Base-by-base conservation (phyloP, 2,797 vertebrate species). In the Alexandromys oeconomus region DNA sequence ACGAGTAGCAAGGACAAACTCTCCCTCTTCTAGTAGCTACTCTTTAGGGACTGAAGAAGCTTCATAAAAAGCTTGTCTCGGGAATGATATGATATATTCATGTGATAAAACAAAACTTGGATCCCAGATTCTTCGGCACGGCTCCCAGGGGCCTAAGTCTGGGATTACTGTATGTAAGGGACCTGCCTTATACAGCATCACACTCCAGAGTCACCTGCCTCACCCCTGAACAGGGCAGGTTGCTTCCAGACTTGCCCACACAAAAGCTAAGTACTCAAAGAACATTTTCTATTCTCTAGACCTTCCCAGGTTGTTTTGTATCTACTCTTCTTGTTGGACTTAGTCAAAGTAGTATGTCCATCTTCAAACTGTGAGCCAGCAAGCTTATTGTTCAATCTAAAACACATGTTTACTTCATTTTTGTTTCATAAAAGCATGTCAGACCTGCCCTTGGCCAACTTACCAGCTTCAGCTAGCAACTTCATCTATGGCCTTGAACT, bases 181-280 rank as follows among this genome's bases (percentile, higher is more conserved):
- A 92, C 8, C 69, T 82, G 7, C 87, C 15, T 46, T 29, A 7
- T 40, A n/a, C n/a, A 91, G 11, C 14, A 51, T 29, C 71, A 13
- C 14, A 76, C 11, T 69, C 43, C 54, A 48, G 25, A 96, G 46
- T 46, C 43, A 74, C 10, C 2, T 21, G 57, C 31, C 34, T 89
- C 6, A n/a, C 13, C 34, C 19, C 9, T 6, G 1, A 46, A 82
- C 81, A n/a, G 51, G 65, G 63, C 9, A 80, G 67, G 4, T 81
- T 67, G 54, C 79, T 93, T 92, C n/a, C n/a, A 82, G 7, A 40
- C 57, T 74, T 89, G n/a, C 6, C 46, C 15, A 57, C 40, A 87
- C 31, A 74, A 92, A 90, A 90, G 74, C n/a, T 15, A 48, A 88
- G 61, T 86, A 77, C 29, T 34, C 37, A 77, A 77, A 81, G 79